Evolutionary conservation across 2,888 invertebrate genomes (phyloP).

Genomic region (Catonia carolina): DNA sequence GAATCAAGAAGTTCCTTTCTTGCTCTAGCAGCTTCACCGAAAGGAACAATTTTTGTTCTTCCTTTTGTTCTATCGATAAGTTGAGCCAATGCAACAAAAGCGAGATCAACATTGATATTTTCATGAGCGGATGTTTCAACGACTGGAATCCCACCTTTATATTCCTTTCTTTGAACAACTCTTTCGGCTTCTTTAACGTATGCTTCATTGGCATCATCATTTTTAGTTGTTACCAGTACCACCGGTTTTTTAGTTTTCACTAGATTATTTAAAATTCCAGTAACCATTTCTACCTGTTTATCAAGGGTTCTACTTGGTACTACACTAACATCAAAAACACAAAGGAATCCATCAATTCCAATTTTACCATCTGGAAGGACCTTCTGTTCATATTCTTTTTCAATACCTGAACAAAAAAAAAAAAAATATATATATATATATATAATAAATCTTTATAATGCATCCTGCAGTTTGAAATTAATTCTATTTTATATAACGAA

Average conservation of each 20-base stretch:
- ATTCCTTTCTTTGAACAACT: constrained; percentile 82
- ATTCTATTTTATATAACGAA: too few species aligned
- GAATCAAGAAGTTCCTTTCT: constrained; percentile 83
- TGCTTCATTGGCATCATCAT: constrained; percentile 84
- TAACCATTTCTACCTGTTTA: constrained; percentile 81
- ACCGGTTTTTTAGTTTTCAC: constrained; percentile 92
- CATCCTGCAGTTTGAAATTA: too few species aligned
- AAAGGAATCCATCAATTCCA: constrained; percentile 89
- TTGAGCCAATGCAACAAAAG: constrained; percentile 84
- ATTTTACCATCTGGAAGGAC: constrained; percentile 88
- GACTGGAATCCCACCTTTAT: constrained; percentile 78
- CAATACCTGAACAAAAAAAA: constrained; percentile 57
- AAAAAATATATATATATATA: too few species aligned
- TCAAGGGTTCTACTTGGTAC: constrained; percentile 88
- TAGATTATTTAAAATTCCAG: constrained; percentile 76
- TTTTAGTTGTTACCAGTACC: constrained; percentile 90
- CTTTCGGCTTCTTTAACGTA: constrained; percentile 85
- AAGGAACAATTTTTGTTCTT: constrained; percentile 62
- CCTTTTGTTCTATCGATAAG: constrained; percentile 86
- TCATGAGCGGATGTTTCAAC: constrained; percentile 94
- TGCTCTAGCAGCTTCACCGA: constrained; percentile 75
- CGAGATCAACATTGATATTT: constrained; percentile 91
- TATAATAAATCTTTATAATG: too few species aligned
- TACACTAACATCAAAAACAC: constrained; percentile 91
- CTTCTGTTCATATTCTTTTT: constrained; percentile 93